Conservation (phyloP, 2,888 invertebrate species). For the Cephalotes varians region DNA sequence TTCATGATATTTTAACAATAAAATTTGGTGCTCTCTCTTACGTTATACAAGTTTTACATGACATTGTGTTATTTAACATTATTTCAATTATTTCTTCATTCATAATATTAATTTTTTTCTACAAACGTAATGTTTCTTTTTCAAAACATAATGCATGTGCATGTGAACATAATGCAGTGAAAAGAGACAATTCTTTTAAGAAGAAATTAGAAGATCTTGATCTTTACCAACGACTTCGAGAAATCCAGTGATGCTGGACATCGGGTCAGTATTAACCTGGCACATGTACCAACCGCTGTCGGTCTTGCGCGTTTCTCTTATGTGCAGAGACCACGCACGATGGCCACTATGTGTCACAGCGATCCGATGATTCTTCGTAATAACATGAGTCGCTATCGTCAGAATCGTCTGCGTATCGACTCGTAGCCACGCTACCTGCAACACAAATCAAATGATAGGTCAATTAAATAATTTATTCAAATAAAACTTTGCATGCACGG, state of each 20-base stretch:
- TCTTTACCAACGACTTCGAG: slow-evolving; percentile 86
- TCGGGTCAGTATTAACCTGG: slow-evolving; percentile 86
- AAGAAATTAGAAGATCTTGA: slow-evolving; percentile 6
- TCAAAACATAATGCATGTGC: background rate
- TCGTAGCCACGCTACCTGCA: slow-evolving; percentile 87
- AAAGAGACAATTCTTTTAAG: background rate
- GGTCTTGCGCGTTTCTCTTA: slow-evolving; percentile 85
- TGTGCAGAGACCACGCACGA: slow-evolving; percentile 86
- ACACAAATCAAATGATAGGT: slow-evolving; percentile 44
- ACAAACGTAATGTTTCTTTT: too few relatives aligned
- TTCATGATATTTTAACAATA: background rate
- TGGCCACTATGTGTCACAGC: slow-evolving; percentile 86
- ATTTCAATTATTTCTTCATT: slow-evolving; percentile 7
- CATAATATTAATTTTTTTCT: too few relatives aligned
- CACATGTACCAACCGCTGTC: slow-evolving; percentile 86
- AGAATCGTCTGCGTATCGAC: slow-evolving; percentile 87
- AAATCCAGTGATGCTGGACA: slow-evolving; percentile 87
- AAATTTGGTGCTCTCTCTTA: background rate
- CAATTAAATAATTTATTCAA: background rate
- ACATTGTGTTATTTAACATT: background rate
- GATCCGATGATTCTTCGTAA: slow-evolving; percentile 87
- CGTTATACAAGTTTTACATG: background rate
- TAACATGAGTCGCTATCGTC: slow-evolving; percentile 86
- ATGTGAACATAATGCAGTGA: background rate
- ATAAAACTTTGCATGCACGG: background rate